Conservation (phyloP, 2,888 invertebrate genomes). For the Cataglyphis cursor region DNA sequence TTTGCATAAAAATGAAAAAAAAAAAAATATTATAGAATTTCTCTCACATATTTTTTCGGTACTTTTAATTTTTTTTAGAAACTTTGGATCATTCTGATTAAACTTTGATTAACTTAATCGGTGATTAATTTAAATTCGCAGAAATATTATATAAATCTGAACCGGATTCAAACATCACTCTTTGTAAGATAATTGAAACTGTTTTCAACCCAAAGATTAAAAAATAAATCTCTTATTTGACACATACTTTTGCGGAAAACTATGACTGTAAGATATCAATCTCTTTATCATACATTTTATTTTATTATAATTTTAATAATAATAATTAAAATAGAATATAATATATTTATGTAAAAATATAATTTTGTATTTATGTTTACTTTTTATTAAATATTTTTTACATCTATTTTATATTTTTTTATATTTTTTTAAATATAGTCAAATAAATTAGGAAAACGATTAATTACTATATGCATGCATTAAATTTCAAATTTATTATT, state of each 20-base stretch:
- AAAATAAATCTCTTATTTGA: not conserved
- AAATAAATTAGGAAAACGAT: constrained; percentile 1
- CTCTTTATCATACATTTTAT: not conserved
- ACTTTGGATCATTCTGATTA: too few relatives aligned
- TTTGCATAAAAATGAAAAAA: too few relatives aligned
- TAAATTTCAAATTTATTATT: not conserved
- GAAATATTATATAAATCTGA: too few relatives aligned
- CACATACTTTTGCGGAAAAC: not conserved
- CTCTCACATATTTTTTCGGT: too few relatives aligned
- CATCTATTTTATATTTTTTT: not conserved
- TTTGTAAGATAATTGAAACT: too few relatives aligned
- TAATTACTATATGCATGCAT: not conserved
- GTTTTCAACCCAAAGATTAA: too few relatives aligned
- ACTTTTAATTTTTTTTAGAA: too few relatives aligned
- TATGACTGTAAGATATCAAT: not conserved
- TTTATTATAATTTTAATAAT: not conserved
- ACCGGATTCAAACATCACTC: too few relatives aligned
- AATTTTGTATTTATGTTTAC: not conserved
- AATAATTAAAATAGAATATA: not conserved
- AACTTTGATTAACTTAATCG: too few relatives aligned
- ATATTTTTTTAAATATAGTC: not conserved
- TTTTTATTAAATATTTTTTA: not conserved
- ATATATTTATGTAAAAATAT: not conserved
- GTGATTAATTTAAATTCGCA: too few relatives aligned
- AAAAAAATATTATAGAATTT: too few relatives aligned